Evolutionary conservation across 2,113 vertebrate species (phyloP), one percentile per base, ranked within the genome.

Genomic region (Archocentrus centrarchus): DNA sequence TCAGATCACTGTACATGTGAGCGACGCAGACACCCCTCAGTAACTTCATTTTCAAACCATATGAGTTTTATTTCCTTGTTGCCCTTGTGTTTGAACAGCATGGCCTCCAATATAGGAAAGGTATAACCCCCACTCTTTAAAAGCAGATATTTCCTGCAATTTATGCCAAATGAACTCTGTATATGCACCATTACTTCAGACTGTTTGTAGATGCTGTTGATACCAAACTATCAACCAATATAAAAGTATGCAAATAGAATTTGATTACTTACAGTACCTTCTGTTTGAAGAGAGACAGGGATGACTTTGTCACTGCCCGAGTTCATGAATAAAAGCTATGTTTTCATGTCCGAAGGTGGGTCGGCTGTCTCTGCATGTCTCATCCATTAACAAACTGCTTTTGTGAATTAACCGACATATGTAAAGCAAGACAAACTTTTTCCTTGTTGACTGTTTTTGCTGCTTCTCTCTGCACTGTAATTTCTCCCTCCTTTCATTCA

Each of bases 21-120:
- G 83, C 70, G 55, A 41, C 61, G 91, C 87, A 89, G 93, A 91
- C 80, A 90, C 83, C 81, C 92, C 64, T 93, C 78, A 75, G 55
- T 84, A 89, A 78, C 81, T 90, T 83, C 57, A 88, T 92, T 87
- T 91, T 81, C 80, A 76, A 89, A 93, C 91, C 20, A 86, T 82
- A 80, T 89, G 63, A 41, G 11, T 92, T 93, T 93, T 94, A 94
- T 94, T 93, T 95, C 89, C 86, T 75, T 85, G 91, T 83, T 58
- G 92, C 83, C 94, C 95, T 95, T 95, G 93, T 84, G 60, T 83
- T 83, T 90, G 91, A 93, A 89, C 79, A 76, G 93, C 90, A 89
- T 88, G 91, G 90, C 85, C 76, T 86, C 81, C 88, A 90, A 93
- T 63, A 87, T 5, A 68, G 68, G 70, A 66, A 84, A 79, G 73